Base-by-base conservation (phyloP, 2,113 vertebrate species). In the Mus spicilegus region DNA sequence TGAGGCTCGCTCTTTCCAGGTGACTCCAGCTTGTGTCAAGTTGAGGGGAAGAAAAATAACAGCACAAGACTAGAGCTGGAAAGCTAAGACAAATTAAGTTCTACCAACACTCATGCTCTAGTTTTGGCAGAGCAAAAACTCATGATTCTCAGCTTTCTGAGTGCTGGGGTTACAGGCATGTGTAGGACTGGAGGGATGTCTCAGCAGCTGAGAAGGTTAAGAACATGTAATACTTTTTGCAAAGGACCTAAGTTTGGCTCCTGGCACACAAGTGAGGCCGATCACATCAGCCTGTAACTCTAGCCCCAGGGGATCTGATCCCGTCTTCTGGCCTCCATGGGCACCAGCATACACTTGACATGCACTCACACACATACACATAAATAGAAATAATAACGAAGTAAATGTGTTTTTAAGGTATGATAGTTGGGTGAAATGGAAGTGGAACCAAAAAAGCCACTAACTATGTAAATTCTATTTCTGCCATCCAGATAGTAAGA, bases 41-140 rank as follows among this genome's bases (percentile, higher is more conserved):
- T 82, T 82, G 39, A 13, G 22, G 36, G 49, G 12, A 78, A 78
- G 39, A 30, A 26, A 61, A 58, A 54, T 24, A 22, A 26, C 77
- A 39, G 80, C 36, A 26, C 20, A 5, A n/a, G 80, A 61, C 86
- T 89, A 95, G 33, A 90, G 22, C 16, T 51, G 42, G 30, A 93
- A 95, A 81, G 67, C 22, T 30, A 65, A 65, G 26, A 30, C 3
- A 6, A 42, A 17, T 42, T 82, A 77, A 93, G 67, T 33, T 46
- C 51, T 76, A 70, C 73, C 70, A 95, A 70, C 67, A 85, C 11
- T 65, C 1, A 28, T 89, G 73, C 61, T 82, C 54, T 54, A 75
- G 61, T 56, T 80, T 46, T 69, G 42, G 89, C 91, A 95, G 73
- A 90, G 94, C 7, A 20, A 72, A 92, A 89, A 77, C 46, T 42